phyloP scores from a whole-genome alignment of 2,888 invertebrate species.

The Chrysodeixis includens region DNA sequence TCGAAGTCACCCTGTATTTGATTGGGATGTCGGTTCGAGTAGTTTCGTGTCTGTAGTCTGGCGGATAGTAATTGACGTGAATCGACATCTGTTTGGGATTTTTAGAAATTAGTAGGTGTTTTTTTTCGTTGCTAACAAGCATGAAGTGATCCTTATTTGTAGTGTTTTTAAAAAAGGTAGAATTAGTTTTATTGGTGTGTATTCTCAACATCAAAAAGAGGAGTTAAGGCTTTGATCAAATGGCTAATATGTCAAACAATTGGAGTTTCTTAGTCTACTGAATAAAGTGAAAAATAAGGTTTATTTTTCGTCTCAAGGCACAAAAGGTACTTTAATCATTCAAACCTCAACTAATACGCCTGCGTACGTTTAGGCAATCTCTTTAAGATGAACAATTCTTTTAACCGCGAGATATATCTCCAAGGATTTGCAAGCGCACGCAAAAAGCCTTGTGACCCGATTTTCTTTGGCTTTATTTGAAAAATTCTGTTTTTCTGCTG shows the following conservation, averaged over 20 bases:
- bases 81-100: not conserved
- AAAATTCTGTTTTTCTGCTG: not conserved
- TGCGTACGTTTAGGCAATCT: constrained; percentile 5
- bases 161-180: not conserved
- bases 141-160: not conserved
- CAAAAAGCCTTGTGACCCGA: constrained; percentile 22
- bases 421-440: constrained; percentile 5
- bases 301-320: not conserved
- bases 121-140: not conserved
- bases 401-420: constrained; percentile 18
- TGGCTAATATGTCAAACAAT: not conserved
- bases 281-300: not conserved
- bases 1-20: no score
- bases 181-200: not conserved
- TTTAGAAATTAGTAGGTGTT: not conserved
- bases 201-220: not conserved
- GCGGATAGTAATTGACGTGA: not conserved
- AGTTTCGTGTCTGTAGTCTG: not conserved
- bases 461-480: constrained; percentile 11
- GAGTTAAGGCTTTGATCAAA: not conserved
- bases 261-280: no score
- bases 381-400: constrained; percentile 10
- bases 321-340: not conserved
- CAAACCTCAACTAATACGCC: not conserved
- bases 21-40: constrained; percentile 27